phyloP scores from a whole-genome alignment of 2,888 invertebrate species.

The Podotricha telesiphe region DNA sequence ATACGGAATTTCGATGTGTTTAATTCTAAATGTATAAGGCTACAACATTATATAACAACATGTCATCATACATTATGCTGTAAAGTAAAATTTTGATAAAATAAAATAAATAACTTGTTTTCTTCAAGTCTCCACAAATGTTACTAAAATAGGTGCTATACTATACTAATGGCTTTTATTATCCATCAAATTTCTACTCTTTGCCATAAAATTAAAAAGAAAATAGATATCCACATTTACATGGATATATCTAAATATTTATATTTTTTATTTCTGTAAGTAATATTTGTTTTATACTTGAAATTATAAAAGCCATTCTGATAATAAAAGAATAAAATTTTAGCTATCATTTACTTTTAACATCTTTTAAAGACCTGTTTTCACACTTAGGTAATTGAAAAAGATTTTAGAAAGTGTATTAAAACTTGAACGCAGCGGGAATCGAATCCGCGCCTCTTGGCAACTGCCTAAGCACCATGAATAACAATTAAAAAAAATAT shows the following conservation, averaged over 20 bases:
- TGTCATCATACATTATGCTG: no score
- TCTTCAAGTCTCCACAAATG: neutral
- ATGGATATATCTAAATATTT: neutral
- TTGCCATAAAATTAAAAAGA: neutral
- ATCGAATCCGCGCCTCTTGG: no score
- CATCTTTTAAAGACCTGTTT: no score
- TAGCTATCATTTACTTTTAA: no score
- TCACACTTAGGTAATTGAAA: no score
- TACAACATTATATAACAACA: neutral
- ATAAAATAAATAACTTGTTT: no score
- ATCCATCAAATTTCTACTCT: neutral
- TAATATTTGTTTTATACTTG: neutral
- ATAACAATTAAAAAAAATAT: no score
- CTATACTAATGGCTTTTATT: neutral
- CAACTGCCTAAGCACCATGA: no score
- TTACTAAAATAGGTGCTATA: constrained; percentile 19
- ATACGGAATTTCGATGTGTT: neutral
- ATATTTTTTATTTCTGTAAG: constrained; percentile 1
- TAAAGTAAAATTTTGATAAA: no score
- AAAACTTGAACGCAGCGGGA: no score
- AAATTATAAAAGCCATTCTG: constrained; percentile 23
- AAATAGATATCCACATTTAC: constrained; percentile 11
- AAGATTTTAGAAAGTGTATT: no score
- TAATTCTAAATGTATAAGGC: neutral
- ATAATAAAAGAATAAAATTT: constrained; percentile 14